Percentiles rank a stretch among this genome's conserved stretches.
phyloP scores from a whole-genome alignment of 2,113 vertebrate genomes.

The Gymnarchus niloticus region DNA sequence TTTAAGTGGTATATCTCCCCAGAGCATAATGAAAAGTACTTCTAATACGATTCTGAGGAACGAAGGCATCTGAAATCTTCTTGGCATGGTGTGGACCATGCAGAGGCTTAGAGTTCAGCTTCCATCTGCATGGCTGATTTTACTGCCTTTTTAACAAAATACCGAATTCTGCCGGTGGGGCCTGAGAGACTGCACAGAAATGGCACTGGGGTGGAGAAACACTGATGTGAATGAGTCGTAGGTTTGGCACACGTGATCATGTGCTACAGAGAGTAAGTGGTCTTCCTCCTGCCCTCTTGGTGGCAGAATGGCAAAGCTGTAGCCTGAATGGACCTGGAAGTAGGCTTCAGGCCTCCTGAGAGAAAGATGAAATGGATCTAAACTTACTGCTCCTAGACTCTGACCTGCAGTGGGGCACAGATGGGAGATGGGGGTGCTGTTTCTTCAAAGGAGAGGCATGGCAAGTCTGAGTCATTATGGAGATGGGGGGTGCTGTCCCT shows the following conservation, averaged over 20 bases:
- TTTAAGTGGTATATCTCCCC: constrained; percentile 48
- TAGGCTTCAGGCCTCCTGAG: no score
- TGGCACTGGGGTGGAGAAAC: not conserved
- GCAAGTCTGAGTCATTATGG: no score
- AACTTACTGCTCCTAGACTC: no score
- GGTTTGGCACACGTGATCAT: constrained; percentile 35
- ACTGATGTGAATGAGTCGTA: not conserved
- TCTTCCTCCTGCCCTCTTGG: constrained; percentile 28
- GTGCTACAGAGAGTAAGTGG: constrained; percentile 48
- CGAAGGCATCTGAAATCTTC: constrained; percentile 32
- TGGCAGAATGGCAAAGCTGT: no score
- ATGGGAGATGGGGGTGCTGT: no score
- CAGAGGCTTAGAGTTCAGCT: constrained; percentile 21
- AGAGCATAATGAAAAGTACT: constrained; percentile 45
- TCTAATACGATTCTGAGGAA: constrained; percentile 40
- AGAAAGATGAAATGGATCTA: no score
- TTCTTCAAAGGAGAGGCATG: no score
- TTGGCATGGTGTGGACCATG: constrained; percentile 16
- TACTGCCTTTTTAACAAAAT: not conserved
- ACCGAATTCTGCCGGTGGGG: not conserved
- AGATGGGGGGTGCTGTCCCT: no score
- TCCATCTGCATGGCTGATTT: constrained; percentile 23
- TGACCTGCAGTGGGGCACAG: no score
- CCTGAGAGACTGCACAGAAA: not conserved
- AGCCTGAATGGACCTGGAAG: no score